Base-by-base conservation (phyloP, 1,140 invertebrate species). In the Mactra quadrangularis region DNA sequence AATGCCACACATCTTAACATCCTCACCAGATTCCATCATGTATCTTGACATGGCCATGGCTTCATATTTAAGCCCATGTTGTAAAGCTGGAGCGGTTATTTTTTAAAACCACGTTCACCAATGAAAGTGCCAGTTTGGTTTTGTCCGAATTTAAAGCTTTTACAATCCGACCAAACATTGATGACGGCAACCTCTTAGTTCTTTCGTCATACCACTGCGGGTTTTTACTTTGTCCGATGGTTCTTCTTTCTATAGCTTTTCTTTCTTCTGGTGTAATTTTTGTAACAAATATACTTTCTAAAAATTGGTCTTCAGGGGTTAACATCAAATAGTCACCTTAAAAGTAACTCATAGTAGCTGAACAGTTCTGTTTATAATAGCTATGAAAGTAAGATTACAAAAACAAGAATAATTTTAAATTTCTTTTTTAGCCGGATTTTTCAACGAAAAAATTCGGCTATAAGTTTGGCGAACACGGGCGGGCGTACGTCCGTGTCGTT, bases 81-180 rank as follows among this genome's bases (percentile, higher is more conserved):
- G 11, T 4, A 82, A 41, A 27, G 86, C 38, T 57, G 66, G 11
- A 38, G 59, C 3, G 15, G 57, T 53, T 15, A 85, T 60, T 47
- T 66, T 13, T n/a, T n/a, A n/a, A n/a, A 7, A 19, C 31, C 6
- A 64, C 19, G 19, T 22, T 22, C 9, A 45, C 59, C 31, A 38
- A 33, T 52, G 53, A 53, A 9, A 45, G 33, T 57, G 86, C 86
- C 13, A 86, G 47, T 62, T 82, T 85, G 15, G 19, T 19, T 33
- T 60, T 35, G 7, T 81, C 75, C 15, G 83, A 38, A 29, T 68
- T 45, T 15, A 64, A 85, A 25, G 84, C 78, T 70, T 86, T 87
- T 29, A 83, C 83, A 31, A 87, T 87, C 19, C 72, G 70, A 2
- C 85, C 87, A 84, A 86, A 88, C n/a, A 64, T 82, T 11, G 87